phyloP scores from a whole-genome alignment of 2,113 vertebrate species.

The Clarias macrocephalus region DNA sequence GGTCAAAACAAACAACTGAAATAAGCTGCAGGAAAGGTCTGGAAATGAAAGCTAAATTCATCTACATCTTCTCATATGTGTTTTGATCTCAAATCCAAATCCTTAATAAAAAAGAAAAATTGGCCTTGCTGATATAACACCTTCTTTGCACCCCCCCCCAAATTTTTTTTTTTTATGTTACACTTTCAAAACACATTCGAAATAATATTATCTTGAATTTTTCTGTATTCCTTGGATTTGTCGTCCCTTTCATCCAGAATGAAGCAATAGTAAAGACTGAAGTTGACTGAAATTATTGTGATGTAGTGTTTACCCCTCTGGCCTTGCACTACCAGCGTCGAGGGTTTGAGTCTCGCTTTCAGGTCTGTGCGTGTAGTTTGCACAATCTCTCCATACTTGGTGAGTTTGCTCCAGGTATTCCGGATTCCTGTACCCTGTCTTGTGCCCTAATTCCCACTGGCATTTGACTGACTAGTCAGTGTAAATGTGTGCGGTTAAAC shows the following conservation, averaged over 20 bases:
- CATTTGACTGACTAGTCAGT: neutral
- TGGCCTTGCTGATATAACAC: neutral
- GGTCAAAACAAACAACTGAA: neutral
- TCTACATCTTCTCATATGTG: neutral
- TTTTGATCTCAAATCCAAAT: neutral
- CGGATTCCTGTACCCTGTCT: too few relatives aligned
- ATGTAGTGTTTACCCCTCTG: too few relatives aligned
- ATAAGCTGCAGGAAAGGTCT: neutral
- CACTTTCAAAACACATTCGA: neutral
- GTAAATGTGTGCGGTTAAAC: neutral
- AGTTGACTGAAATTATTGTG: too few relatives aligned
- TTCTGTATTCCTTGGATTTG: neutral
- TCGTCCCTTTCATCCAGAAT: neutral
- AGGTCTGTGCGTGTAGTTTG: too few relatives aligned
- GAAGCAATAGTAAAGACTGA: neutral
- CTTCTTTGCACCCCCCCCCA: neutral
- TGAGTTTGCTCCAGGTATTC: too few relatives aligned
- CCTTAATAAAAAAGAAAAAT: neutral
- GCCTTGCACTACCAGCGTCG: too few relatives aligned
- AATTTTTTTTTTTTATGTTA: neutral
- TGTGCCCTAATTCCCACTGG: too few relatives aligned
- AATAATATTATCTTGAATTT: neutral
- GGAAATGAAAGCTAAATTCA: neutral
- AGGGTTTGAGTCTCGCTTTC: too few relatives aligned
- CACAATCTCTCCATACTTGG: too few relatives aligned